Percentiles rank a stretch among this genome's conserved stretches.
phyloP scores from a whole-genome alignment of 2,113 vertebrate species.

The Micromys minutus region DNA sequence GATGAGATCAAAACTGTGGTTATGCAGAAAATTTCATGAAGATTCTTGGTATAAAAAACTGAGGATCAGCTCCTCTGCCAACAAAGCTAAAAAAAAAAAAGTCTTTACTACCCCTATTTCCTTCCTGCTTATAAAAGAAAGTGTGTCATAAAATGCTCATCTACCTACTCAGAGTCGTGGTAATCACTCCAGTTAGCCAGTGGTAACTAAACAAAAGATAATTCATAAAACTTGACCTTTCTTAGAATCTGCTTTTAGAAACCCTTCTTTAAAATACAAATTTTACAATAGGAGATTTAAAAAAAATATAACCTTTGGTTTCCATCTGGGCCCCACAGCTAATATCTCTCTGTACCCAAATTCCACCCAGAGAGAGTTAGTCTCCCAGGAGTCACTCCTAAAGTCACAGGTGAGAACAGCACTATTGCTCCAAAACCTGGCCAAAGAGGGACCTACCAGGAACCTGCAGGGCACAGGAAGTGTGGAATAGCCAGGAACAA shows the following conservation, averaged over 20 bases:
- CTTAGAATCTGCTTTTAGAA: not conserved
- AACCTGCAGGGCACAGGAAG: too few relatives aligned
- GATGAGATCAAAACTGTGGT: conserved; percentile 79
- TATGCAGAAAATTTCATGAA: conserved; percentile 86
- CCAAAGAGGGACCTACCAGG: too few relatives aligned
- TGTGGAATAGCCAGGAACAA: too few relatives aligned
- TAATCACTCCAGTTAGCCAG: conserved; percentile 58
- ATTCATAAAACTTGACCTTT: conserved; percentile 31
- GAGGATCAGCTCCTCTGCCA: conserved; percentile 22
- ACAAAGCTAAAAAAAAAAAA: conserved; percentile 27
- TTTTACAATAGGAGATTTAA: conserved; percentile 36
- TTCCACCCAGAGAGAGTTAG: too few relatives aligned
- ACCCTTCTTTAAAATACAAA: not conserved
- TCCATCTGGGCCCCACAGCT: too few relatives aligned
- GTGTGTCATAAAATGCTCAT: conserved; percentile 70
- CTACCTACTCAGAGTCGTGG: conserved; percentile 47
- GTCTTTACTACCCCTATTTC: conserved; percentile 51
- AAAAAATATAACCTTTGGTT: not conserved
- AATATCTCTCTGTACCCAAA: too few relatives aligned
- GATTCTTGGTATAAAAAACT: conserved; percentile 83
- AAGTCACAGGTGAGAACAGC: too few relatives aligned
- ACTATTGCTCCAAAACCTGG: too few relatives aligned
- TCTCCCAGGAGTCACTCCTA: too few relatives aligned
- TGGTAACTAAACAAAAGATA: not conserved
- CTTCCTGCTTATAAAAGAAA: conserved; percentile 72